Evolutionary conservation across 2,797 vertebrate species (phyloP), one percentile per base, ranked within the genome.

Genomic region (Mycteria americana): DNA sequence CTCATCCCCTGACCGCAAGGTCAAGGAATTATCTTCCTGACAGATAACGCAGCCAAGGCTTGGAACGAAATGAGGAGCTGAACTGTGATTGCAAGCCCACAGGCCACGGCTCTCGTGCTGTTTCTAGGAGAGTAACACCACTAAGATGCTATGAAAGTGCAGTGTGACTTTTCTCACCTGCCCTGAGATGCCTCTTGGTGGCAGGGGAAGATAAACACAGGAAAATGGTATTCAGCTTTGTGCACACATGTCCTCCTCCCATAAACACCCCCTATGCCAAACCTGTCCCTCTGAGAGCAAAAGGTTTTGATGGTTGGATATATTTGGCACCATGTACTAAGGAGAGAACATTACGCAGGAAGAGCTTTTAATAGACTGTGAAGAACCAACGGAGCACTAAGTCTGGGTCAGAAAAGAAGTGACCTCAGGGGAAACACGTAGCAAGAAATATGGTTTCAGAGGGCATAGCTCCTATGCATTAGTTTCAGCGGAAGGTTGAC

Each of bases 21-120:
- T 96, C 95, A 94, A 73, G 78, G 93, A 91, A 97, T 97, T 97
- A 94, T 96, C 88, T 89, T 86, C 93, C 93, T 78, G 63, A 85
- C 56, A 92, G 89, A 96, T 91, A 93, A 89, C 0, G 0, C 62
- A 92, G 89, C 37, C 87, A 88, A 88, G 33, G 67, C 31, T 96
- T 85, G 82, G 60, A 83, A 72, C 7, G 13, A 56, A 82, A 83
- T 9, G 50, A 92, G 31, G 67, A 72, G 69, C 77, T 74, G 67
- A 92, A 65, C 81, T 75, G 69, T 51, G 79, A 62, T 21, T 88
- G 41, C 78, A 74, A 89, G 85, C 48, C 37, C 43, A 45, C 22
- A 41, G 72, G 21, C 18, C 80, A 48, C 5, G 4, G 27, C 35
- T 82, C 85, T 75, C 43, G 57, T 56, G 46, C 67, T 46, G 80